Evolutionary conservation across 2,797 vertebrate species (phyloP), one percentile per base, ranked within the genome.

Genomic region (Pipistrellus pygmaeus): DNA sequence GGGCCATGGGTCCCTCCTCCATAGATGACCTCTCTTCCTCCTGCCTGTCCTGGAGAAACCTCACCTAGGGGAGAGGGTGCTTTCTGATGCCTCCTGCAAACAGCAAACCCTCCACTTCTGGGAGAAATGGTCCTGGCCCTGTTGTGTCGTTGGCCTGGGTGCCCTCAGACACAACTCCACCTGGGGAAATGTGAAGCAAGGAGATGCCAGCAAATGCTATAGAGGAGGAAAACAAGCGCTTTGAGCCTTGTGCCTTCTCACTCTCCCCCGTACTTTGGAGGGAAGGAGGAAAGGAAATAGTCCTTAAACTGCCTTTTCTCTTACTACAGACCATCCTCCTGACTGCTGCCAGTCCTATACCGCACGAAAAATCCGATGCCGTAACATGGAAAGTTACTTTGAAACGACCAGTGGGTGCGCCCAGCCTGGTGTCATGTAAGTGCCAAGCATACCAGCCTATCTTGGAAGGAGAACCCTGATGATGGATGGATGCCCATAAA

Each of bases 341-440:
- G 84, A 94, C 10, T 97, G 97, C 84, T 97, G 97, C 73, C 0
- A 0, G 2, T 10, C 32, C 41, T 91, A 92, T 15, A 17, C 1
- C 21, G 0, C 0, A 30, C 46, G 14, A 77, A 80, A 1, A 8
- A 83, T 96, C 73, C 93, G 1, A 2, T 97, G 95, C 48, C 2
- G 0, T 3, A 0, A 2, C 17, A 71, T 97, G 71, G 0, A 6
- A 30, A 0, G 8, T 60, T 96, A 92, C n/a, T 88, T 30, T 48
- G 0, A 9, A 23, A 97, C 95, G 0, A 85, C 46, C 69, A 53
- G 57, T 44, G 9, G 1, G 0, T 97, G 97, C 41, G 23, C 48
- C 83, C 1, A 0, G 11, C 72, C 93, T 1, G 96, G 7, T 17
- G 12, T 97, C 41, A 88, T 97, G 97, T 97, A 94, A 96, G 97